These are phyloP conservation scores for Danio rerio DNA, from an alignment of 2,113 vertebrate genomes.

Conservation along the genomic window DNA sequence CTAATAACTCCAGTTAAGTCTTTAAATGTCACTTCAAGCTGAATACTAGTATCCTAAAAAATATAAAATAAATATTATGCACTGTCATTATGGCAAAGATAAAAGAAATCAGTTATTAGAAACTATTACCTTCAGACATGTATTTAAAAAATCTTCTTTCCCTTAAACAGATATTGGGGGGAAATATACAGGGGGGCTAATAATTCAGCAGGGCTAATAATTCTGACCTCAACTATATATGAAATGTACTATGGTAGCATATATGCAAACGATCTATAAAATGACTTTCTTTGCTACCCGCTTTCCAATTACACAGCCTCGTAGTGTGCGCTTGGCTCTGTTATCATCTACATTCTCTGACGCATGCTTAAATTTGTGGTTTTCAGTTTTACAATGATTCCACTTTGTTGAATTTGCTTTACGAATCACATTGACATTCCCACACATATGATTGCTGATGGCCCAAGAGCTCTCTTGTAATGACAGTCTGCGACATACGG, in stretches of 20 bases:
- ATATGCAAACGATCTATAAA: not conserved
- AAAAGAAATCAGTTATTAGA: too few species aligned
- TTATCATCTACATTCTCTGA: constrained; percentile 38
- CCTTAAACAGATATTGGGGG: too few species aligned
- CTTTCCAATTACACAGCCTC: not conserved
- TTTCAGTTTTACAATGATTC: constrained; percentile 53
- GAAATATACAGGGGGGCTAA: too few species aligned
- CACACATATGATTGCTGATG: constrained; percentile 31
- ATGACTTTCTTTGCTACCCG: not conserved
- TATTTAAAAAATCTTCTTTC: too few species aligned
- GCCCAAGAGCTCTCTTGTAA: constrained; percentile 17
- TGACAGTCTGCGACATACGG: not conserved
- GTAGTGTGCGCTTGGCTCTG: constrained; percentile 2
- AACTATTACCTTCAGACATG: too few species aligned
- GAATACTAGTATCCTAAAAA: too few species aligned
- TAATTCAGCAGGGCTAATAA: too few species aligned
- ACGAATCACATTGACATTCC: constrained; percentile 46
- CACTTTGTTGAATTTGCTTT: constrained; percentile 42
- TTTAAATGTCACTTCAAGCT: too few species aligned
- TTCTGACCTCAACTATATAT: not conserved
- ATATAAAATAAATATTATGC: too few species aligned
- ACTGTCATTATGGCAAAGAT: too few species aligned
- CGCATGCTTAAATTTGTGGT: constrained; percentile 41
- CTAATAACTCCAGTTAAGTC: too few species aligned
- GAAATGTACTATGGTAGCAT: not conserved